Evolutionary conservation across 2,113 vertebrate species (phyloP), one percentile per base, ranked within the genome.

Genomic region (Anser brachyrhynchus): DNA sequence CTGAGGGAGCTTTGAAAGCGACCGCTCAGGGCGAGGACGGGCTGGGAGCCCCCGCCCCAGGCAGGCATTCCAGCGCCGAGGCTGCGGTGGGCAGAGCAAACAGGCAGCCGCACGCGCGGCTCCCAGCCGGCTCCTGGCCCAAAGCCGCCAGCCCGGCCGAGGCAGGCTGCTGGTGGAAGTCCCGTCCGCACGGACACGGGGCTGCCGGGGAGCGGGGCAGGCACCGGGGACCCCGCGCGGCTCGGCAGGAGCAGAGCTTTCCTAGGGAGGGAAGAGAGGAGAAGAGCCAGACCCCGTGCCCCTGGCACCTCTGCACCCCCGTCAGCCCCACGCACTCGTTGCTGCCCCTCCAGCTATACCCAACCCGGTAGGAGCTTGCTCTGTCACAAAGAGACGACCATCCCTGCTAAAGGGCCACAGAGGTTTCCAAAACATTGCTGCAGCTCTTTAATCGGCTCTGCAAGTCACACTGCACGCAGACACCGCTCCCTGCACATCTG

Each of bases 101-200:
- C 4, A 25, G 1, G 0, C 11, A 46, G 65, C 37, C 16, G 4
- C 51, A 43, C 4, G 0, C 0, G 3, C 16, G 8, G 23, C 31
- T 49, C 59, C 2, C 2, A 23, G 13, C 65, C 6, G 0, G 64
- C 20, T 20, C 41, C 61, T 37, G 70, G 16, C 46, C 46, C 46
- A 49, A 49, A 49, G 18, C 26, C 1, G 3, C 49, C 49, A 51
- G 21, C 49, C 49, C 49, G 49, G 20, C 49, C 23, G 10, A 49
- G 20, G 46, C 46, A 49, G 46, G 20, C 46, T 49, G 46, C 46
- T 49, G 46, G 46, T 49, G 46, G 46, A 20, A 49, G 46, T 22
- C 46, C 46, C 6, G 46, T 49, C 20, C 44, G 18, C 44, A 44
- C 44, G 5, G 44, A 44, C 44, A 44, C 44, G 17, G 44, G 44